phyloP scores from a whole-genome alignment of 2,797 vertebrate genomes.

The Xenops minutus region DNA sequence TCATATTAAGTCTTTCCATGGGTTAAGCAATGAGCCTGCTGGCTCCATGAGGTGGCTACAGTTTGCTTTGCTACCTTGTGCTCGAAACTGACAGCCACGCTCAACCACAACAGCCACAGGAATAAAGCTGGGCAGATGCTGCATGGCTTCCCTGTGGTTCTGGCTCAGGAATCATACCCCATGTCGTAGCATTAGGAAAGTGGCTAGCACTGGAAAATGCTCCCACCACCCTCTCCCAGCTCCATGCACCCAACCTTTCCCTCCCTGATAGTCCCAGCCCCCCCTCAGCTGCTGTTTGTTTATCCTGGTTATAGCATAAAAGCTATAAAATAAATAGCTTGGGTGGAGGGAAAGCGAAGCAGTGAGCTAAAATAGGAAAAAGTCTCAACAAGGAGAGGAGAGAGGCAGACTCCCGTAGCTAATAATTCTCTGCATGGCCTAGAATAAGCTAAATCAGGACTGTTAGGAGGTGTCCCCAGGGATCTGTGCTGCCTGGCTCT shows the following conservation, averaged over 20 bases:
- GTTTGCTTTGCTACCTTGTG: neutral
- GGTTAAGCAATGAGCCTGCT: neutral
- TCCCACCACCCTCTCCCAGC: neutral
- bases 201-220: neutral
- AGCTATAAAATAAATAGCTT: neutral
- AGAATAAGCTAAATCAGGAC: conserved; percentile 42
- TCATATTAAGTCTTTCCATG: neutral
- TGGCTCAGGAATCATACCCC: neutral
- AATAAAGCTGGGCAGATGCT: neutral
- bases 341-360: neutral
- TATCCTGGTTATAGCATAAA: neutral
- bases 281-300: neutral
- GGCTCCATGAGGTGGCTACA: neutral
- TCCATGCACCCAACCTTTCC: neutral
- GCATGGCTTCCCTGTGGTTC: fast-evolving
- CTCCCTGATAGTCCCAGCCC: neutral
- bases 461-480: neutral
- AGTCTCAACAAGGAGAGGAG: neutral
- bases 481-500: neutral
- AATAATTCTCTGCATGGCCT: conserved; percentile 59
- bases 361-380: conserved; percentile 44
- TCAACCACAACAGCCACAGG: neutral
- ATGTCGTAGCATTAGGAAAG: neutral
- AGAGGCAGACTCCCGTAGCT: neutral
- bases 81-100: fast-evolving